A percentile compares a stretch with the other conserved stretches of the same genome.
These are phyloP conservation scores for Mohoua ochrocephala DNA, from an alignment of 2,113 vertebrate species.

Conservation along the genomic window DNA sequence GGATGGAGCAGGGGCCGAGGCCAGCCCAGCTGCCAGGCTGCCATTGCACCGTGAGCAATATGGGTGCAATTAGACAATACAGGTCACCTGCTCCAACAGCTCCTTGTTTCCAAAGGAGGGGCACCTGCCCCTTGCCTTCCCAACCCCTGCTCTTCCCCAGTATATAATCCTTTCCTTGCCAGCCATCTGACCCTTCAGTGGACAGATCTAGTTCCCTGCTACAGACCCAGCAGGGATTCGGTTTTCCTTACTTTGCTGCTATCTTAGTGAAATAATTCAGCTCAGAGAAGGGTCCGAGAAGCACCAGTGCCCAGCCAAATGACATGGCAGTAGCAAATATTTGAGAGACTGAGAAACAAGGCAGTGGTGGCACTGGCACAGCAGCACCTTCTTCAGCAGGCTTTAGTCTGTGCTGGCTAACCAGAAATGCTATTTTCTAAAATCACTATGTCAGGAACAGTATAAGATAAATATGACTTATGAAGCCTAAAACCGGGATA, in stretches of 20 bases:
- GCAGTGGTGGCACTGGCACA: neutral
- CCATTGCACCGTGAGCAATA: neutral
- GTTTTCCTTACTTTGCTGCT: neutral
- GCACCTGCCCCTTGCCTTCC: neutral
- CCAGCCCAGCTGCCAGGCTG: neutral
- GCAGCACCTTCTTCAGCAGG: neutral
- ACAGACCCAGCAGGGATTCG: neutral
- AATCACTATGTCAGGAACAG: fast-evolving
- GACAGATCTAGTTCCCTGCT: neutral
- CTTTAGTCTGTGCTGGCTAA: neutral
- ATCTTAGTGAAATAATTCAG: fast-evolving
- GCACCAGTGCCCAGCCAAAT: neutral
- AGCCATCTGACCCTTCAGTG: neutral
- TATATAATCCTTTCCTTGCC: neutral
- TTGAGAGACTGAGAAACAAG: neutral
- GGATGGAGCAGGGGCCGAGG: neutral
- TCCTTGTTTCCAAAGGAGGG: neutral
- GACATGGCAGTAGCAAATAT: neutral
- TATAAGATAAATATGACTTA: neutral
- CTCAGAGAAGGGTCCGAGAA: neutral
- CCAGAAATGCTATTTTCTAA: neutral
- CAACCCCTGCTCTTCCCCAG: neutral
- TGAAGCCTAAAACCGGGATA: neutral
- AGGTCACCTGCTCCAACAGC: neutral
- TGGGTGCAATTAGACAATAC: neutral